Base-by-base conservation (phyloP, 2,888 invertebrate species). In the Brachypalpus laphriformis region DNA sequence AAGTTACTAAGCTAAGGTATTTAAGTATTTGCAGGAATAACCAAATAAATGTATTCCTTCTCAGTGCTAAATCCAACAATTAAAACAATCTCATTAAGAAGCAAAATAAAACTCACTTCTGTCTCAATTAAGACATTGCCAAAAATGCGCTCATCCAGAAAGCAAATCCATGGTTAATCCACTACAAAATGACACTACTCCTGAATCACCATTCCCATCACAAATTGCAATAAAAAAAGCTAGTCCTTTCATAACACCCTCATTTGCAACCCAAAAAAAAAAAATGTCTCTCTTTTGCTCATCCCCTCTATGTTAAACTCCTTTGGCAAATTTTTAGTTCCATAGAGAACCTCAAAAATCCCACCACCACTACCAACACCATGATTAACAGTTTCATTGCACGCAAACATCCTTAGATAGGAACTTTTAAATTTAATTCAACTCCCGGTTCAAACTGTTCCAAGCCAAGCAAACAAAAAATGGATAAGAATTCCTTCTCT, bases 401-500 rank as follows among this genome's bases (percentile, higher is more conserved):
- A 61, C 61, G 65, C 63, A 45, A 56, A 65, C 25, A 45, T 74
- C 56, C 74, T 56, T 56, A 28, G 25, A 34, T 22, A 68, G 31
- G 54, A 20, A 20, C 54, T 42, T 45, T 54, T 31, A 54, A 54
- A 63, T 61, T 51, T 49, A 20, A 51, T 72, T n/a, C 25, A 22
- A 9, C 28, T 49, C 18, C 37, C 49, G n/a, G 28, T 18, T 65
- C 51, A 7, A 28, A 28, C 40, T 63, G 42, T 70, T 42, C 42
- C 16, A 8, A 8, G n/a, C 25, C 45, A 34, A 49, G 11, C 22
- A 31, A 31, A 5, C 11, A 49, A 11, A 66, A 25, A 71, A 49
- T n/a, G 47, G 65, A 78, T 65, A 65, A 47, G 40, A 49, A 7
- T 63, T 63, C 65, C 66, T 65, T 31, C 49, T 75, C 22, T 63